Evolutionary conservation across 2,797 vertebrate genomes (phyloP), one percentile per base, ranked within the genome.

Genomic region (Leuciscus waleckii): DNA sequence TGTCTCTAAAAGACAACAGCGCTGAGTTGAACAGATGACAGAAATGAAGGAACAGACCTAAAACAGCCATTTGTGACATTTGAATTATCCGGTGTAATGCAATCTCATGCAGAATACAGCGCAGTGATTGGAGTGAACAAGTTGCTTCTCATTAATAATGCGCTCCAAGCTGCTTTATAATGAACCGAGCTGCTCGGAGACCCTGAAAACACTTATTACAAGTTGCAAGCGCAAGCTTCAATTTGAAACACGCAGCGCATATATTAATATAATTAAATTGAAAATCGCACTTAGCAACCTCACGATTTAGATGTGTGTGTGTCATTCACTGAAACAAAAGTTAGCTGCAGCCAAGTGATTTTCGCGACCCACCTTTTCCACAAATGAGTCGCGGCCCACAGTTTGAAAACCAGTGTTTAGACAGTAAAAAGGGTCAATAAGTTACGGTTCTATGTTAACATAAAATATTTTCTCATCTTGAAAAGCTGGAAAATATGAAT

Each of bases 11-110:
- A 61, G n/a, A 26, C 58, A 61, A 26, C 10, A n/a, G 9, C 1
- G 9, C 3, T 58, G 23, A 58, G 56, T 11, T 58, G 56, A 58
- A 58, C 9, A 26, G 58, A 61, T 13, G 58, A 61, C 10, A 26
- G 58, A 61, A 61, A 61, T 61, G 58, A 61, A 61, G 58, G n/a
- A 61, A 61, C n/a, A 61, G 58, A 26, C 58, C 58, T 61, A n/a
- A 61, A 61, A 26, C n/a, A 13, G 58, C n/a, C 58, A 13, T 61
- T 61, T 4, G 4, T 26, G 58, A 26, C 58, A 61, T 61, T 26
- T 61, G 58, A 61, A 61, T 61, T n/a, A 10, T 61, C 58, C n/a
- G 1, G n/a, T 13, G n/a, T 26, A 26, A 61, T 61, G n/a, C 4
- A 26, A 61, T 61, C n/a, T 61, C 10, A 26, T 5, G 23, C n/a